Evolutionary conservation across 2,888 invertebrate genomes (phyloP).

Genomic region (Sarcophaga caerulescens): DNA sequence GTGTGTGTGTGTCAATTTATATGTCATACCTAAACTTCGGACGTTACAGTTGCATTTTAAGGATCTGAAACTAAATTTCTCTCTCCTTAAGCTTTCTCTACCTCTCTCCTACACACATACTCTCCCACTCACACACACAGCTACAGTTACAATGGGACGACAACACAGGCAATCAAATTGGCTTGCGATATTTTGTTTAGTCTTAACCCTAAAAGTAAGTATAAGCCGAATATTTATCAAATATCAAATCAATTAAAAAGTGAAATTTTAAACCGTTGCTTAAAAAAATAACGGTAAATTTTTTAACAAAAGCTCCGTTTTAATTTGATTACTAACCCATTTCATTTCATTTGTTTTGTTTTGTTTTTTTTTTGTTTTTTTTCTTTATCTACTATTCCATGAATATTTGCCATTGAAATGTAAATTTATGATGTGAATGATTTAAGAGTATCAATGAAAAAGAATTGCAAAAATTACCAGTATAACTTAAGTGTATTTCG

Average conservation of each 20-base stretch:
- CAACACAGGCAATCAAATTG: slow-evolving; percentile 78
- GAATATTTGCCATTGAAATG: slow-evolving; percentile 47
- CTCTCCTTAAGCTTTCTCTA: background rate
- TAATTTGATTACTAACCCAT: slow-evolving; percentile 30
- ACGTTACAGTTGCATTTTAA: slow-evolving; percentile 61
- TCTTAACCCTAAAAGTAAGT: slow-evolving; percentile 80
- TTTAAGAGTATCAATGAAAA: slow-evolving; percentile 9
- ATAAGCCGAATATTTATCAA: slow-evolving; percentile 24
- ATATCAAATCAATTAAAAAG: slow-evolving; percentile 60
- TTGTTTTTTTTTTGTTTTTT: background rate
- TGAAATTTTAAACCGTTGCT: slow-evolving; percentile 28
- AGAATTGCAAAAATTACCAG: background rate
- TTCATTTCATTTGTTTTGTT: slow-evolving; percentile 12
- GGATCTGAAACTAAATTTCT: slow-evolving; percentile 38
- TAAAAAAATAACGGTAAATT: slow-evolving; percentile 32
- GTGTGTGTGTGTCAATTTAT: slow-evolving; percentile 52
- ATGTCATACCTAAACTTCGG: slow-evolving; percentile 61
- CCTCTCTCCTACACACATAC: background rate
- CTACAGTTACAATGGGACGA: slow-evolving; percentile 78
- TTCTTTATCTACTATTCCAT: slow-evolving; percentile 43
- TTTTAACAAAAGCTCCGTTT: background rate
- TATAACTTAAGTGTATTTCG: slow-evolving; percentile 21
- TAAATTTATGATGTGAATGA: slow-evolving; percentile 50
- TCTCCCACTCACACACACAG: slow-evolving; percentile 54
- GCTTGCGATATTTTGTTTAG: slow-evolving; percentile 79